A percentile compares a stretch with the other conserved stretches of the same genome.
Conservation (phyloP, 1,140 invertebrate species). For the Listronotus bonariensis region DNA sequence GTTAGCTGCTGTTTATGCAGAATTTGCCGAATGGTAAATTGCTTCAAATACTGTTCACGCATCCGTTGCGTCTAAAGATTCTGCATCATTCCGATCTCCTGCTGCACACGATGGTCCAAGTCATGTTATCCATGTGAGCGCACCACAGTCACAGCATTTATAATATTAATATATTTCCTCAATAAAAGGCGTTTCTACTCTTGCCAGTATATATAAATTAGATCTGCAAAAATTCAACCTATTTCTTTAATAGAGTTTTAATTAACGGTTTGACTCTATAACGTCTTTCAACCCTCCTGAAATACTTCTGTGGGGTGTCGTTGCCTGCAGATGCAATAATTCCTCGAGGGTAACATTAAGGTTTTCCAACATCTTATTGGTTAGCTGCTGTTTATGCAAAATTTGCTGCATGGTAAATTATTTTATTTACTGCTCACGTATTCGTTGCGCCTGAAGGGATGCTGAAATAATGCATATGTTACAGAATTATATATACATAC, state of each 20-base stretch:
- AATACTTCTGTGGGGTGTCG: background rate
- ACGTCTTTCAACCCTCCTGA: conserved; percentile 13
- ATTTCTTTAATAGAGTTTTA: background rate
- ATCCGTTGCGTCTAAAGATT: conserved; percentile 35
- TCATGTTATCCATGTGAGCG: too few relatives aligned
- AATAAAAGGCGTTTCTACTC: too few relatives aligned
- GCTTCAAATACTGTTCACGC: conserved; percentile 46
- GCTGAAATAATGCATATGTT: too few relatives aligned
- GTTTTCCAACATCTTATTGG: conserved; percentile 34
- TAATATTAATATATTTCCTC: too few relatives aligned
- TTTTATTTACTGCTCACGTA: conserved; percentile 46
- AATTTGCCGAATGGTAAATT: conserved; percentile 44
- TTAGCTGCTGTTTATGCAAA: conserved; percentile 45
- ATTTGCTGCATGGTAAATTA: conserved; percentile 45
- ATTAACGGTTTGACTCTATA: conserved; percentile 44
- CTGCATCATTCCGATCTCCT: conserved; percentile 41
- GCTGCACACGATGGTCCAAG: conserved; percentile 37
- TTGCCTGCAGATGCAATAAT: conserved; percentile 9
- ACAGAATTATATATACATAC: too few relatives aligned
- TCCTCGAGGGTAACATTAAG: conserved; percentile 28
- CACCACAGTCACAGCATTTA: too few relatives aligned
- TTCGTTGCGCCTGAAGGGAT: conserved; percentile 37
- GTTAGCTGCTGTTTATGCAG: conserved; percentile 45
- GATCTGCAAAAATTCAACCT: too few relatives aligned
- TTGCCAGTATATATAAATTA: too few relatives aligned